Conservation (phyloP, 2,113 vertebrate genomes). For the Cygnus atratus region DNA sequence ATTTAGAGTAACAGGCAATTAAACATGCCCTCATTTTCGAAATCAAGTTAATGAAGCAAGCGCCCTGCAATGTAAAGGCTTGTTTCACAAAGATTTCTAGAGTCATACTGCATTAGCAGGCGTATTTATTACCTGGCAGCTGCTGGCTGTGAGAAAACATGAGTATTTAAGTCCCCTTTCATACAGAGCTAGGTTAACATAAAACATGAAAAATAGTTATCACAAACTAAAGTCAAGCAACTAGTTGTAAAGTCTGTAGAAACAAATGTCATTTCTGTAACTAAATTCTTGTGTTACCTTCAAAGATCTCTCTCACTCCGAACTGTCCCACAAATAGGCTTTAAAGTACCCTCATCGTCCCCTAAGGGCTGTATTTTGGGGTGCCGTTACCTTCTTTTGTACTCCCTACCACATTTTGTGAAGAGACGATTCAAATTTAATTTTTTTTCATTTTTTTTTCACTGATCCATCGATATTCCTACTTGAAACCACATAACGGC, state of each 20-base stretch:
- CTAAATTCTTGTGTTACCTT: not conserved
- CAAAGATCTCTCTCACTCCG: fast-evolving
- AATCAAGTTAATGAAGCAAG: not conserved
- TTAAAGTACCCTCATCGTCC: not conserved
- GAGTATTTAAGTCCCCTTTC: not conserved
- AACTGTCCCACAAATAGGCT: not conserved
- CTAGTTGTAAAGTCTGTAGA: not conserved
- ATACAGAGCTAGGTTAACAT: not conserved
- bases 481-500: fast-evolving
- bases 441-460: not conserved
- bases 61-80: not conserved
- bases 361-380: not conserved
- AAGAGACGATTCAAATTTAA: not conserved
- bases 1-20: not conserved
- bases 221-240: not conserved
- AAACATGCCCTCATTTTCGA: constrained; percentile 16
- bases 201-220: not conserved
- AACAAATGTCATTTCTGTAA: not conserved
- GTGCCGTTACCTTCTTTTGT: not conserved
- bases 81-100: not conserved
- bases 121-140: not conserved
- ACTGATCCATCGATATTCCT: not conserved
- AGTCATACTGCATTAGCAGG: not conserved
- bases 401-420: not conserved
- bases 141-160: not conserved